Evolutionary conservation across 2,888 invertebrate species (phyloP).

Genomic region (Escarpia spicata): DNA sequence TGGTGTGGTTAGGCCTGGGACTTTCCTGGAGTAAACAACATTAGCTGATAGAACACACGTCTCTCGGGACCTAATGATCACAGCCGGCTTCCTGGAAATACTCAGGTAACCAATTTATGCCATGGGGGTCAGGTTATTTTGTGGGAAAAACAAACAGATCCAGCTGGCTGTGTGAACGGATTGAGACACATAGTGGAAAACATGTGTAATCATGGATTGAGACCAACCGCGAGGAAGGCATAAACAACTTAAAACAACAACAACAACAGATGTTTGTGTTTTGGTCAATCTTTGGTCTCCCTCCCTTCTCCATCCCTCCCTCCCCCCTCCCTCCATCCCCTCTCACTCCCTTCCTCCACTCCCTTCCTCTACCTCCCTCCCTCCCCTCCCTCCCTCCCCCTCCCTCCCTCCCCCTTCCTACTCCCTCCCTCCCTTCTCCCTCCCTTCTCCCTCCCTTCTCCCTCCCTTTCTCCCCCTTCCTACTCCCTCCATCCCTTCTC

Average conservation of each 20-base stretch:
- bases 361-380: too few species aligned
- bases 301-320: background rate
- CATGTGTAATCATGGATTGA: background rate
- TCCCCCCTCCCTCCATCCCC: background rate
- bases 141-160: background rate
- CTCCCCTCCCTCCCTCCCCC: too few species aligned
- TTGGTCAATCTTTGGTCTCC: background rate
- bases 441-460: too few species aligned
- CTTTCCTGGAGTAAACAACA: conserved; percentile 9
- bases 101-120: background rate
- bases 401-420: too few species aligned
- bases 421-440: too few species aligned
- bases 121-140: background rate
- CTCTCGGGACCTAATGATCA: background rate
- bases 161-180: background rate
- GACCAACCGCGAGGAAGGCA: background rate
- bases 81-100: background rate
- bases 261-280: conserved; percentile 3
- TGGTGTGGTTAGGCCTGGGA: background rate
- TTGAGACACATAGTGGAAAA: background rate
- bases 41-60: background rate
- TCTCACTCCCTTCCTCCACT: background rate
- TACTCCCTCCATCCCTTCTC: background rate
- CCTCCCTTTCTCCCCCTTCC: background rate
- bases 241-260: background rate